Percentiles rank a stretch among this genome's conserved stretches.
Evolutionary conservation across 2,113 vertebrate genomes (phyloP).

Genomic region (Aix galericulata): DNA sequence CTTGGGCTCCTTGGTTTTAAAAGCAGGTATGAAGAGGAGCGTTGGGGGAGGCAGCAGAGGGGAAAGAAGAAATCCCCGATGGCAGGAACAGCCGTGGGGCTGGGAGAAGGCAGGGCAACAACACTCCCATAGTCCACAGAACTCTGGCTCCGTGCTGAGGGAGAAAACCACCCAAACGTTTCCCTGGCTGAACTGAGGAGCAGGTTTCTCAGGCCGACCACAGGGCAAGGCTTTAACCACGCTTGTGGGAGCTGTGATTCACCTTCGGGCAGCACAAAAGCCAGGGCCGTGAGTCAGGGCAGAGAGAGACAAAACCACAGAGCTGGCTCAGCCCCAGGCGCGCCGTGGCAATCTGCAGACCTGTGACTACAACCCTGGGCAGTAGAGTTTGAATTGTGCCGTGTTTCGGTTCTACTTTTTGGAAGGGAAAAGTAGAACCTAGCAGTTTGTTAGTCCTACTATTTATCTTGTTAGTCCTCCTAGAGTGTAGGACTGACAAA

Average conservation of each 20-base stretch:
- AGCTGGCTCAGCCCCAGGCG: background rate
- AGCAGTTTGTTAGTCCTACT: too few species aligned
- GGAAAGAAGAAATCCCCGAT: background rate
- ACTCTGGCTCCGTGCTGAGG: background rate
- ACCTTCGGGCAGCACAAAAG: background rate
- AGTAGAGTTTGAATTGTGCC: accelerated
- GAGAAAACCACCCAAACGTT: background rate
- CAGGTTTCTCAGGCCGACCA: background rate
- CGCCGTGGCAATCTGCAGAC: background rate
- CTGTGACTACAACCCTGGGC: background rate
- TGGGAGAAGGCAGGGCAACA: accelerated
- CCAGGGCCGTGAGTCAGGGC: background rate
- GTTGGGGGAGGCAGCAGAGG: background rate
- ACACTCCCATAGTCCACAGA: background rate
- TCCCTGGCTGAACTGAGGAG: background rate
- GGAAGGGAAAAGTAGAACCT: background rate
- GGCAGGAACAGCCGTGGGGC: background rate
- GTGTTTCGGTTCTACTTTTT: background rate
- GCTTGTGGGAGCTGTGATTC: background rate
- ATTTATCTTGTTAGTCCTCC: too few species aligned
- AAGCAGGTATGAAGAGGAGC: background rate
- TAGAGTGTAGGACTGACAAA: background rate
- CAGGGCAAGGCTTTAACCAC: background rate
- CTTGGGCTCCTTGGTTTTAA: background rate
- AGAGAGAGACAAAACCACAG: background rate